A percentile compares a stretch with the other conserved stretches of the same genome.
Evolutionary conservation across 2,797 vertebrate genomes (phyloP).

Genomic region (Todus mexicanus): DNA sequence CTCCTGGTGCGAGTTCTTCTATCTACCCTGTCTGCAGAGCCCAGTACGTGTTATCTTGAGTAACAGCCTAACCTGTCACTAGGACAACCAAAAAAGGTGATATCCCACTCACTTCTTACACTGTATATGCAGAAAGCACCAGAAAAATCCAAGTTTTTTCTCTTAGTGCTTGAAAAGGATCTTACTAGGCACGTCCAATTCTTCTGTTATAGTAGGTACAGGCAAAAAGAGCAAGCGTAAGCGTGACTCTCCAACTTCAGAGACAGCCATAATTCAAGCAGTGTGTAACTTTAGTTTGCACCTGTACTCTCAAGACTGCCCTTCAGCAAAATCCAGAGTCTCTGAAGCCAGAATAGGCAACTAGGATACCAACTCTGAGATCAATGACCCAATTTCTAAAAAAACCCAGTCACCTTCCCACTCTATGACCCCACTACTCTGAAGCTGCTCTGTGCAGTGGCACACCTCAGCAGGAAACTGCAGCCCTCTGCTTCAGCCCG

Average conservation of each 20-base stretch:
- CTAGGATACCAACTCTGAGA: neutral
- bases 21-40: neutral
- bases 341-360: neutral
- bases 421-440: neutral
- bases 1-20: neutral
- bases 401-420: neutral
- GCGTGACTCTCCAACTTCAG: neutral
- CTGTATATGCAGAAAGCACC: neutral
- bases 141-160: neutral
- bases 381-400: neutral
- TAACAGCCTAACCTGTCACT: constrained; percentile 27
- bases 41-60: neutral
- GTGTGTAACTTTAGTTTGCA: neutral
- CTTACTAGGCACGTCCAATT: neutral
- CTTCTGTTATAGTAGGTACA: neutral
- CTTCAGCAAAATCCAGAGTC: neutral
- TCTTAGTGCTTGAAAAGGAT: neutral
- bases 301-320: neutral
- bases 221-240: neutral
- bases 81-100: constrained; percentile 34
- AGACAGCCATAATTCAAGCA: neutral
- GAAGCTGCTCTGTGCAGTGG: neutral
- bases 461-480: neutral
- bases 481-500: neutral
- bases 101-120: neutral